Evolutionary conservation across 2,888 invertebrate genomes (phyloP).

Genomic region (Desoria tigrina): DNA sequence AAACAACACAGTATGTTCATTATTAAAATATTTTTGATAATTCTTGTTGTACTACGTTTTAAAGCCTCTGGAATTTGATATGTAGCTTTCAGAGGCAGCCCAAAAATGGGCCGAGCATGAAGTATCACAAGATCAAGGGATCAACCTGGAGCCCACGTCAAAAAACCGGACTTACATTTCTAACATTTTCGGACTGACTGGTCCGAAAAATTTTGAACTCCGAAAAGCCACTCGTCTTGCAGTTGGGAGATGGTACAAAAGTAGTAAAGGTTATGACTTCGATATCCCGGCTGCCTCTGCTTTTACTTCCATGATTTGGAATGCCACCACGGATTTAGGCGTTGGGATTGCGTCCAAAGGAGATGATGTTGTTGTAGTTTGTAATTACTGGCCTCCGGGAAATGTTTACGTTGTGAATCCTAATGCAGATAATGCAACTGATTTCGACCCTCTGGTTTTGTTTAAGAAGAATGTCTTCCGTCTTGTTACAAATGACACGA

Average conservation of each 20-base stretch:
- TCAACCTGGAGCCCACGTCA: conserved; percentile 11
- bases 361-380: conserved; percentile 24
- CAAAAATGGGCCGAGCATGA: conserved; percentile 39
- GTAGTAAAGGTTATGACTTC: conserved; percentile 35
- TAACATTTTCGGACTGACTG: conserved; percentile 32
- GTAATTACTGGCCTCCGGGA: conserved; percentile 38
- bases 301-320: conserved; percentile 40
- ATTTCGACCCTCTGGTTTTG: conserved; percentile 29
- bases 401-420: conserved; percentile 27
- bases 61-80: not conserved
- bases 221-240: conserved; percentile 32
- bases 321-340: conserved; percentile 34
- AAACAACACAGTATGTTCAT: conserved; percentile 34
- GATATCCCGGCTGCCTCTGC: conserved; percentile 34
- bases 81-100: conserved; percentile 35
- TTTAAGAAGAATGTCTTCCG: conserved; percentile 41
- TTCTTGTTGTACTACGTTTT: not conserved
- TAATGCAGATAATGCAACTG: not conserved
- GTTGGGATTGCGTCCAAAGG: conserved; percentile 28
- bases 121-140: conserved; percentile 4
- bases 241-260: conserved; percentile 39
- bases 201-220: conserved; percentile 16
- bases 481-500: not conserved
- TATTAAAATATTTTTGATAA: conserved; percentile 3
- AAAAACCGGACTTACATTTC: conserved; percentile 35